A percentile compares a stretch with the other conserved stretches of the same genome.
Evolutionary conservation across 2,797 vertebrate genomes (phyloP).

Genomic region (Acridotheres tristis): DNA sequence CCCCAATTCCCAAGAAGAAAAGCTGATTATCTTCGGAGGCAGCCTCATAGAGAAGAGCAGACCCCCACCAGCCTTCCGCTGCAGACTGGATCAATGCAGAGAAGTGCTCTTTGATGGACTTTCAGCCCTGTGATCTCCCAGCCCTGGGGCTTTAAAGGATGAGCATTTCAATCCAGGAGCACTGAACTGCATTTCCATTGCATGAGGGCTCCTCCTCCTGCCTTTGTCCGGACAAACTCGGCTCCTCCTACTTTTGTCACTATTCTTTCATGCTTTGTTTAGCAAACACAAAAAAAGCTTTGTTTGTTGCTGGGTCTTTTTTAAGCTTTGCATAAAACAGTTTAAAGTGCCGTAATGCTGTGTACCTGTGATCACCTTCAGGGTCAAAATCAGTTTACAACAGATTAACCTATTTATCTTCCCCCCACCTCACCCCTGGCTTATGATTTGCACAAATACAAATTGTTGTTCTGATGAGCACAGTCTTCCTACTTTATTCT

Average conservation of each 20-base stretch:
- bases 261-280: constrained; percentile 99
- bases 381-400: constrained; percentile 71
- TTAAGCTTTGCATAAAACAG: constrained; percentile 76
- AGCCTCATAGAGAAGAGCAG: constrained; percentile 44
- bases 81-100: constrained; percentile 78
- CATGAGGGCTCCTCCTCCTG: constrained; percentile 81
- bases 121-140: constrained; percentile 82
- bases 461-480: background rate
- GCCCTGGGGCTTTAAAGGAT: constrained; percentile 78
- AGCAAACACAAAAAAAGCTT: constrained; percentile 95
- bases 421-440: background rate
- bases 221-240: constrained; percentile 88
- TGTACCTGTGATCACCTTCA: constrained; percentile 80
- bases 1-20: constrained; percentile 71
- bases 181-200: constrained; percentile 85
- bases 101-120: constrained; percentile 79
- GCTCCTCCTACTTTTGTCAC: constrained; percentile 96
- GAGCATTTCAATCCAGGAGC: constrained; percentile 83
- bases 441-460: constrained; percentile 6
- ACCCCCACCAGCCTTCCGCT: constrained; percentile 71
- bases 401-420: constrained; percentile 43
- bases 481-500: background rate
- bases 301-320: constrained; percentile 85
- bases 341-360: constrained; percentile 72
- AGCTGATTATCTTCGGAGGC: constrained; percentile 70